These are phyloP conservation scores for Vidua chalybeata DNA, from an alignment of 2,113 vertebrate genomes.

Conservation along the genomic window DNA sequence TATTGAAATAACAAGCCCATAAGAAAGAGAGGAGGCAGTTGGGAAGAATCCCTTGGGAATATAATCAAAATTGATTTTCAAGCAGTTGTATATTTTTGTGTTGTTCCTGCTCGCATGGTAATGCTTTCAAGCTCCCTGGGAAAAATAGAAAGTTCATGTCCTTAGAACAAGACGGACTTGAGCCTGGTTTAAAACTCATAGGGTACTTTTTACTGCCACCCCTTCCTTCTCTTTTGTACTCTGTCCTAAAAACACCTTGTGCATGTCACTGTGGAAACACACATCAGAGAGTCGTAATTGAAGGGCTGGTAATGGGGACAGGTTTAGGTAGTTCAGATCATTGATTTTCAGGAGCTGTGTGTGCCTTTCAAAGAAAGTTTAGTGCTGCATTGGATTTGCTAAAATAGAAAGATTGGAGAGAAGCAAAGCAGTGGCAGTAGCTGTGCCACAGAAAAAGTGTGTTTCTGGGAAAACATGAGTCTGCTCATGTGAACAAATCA, in stretches of 20 bases:
- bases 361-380: neutral
- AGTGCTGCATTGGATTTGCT: neutral
- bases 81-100: neutral
- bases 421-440: neutral
- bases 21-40: neutral
- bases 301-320: neutral
- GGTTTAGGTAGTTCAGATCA: neutral
- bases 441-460: neutral
- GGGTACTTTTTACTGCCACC: neutral
- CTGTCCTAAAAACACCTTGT: neutral
- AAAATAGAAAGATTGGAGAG: neutral
- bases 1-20: neutral
- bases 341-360: neutral
- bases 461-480: neutral
- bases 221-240: neutral
- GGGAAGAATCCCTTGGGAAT: neutral
- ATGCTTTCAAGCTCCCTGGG: neutral
- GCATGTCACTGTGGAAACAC: neutral
- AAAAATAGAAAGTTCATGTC: neutral
- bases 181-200: neutral
- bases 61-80: neutral
- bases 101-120: neutral
- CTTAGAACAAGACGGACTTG: neutral
- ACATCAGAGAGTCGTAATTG: neutral
- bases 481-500: neutral